Evolutionary conservation across 2,888 invertebrate genomes (phyloP).

Genomic region (Diachrysia chrysitis): DNA sequence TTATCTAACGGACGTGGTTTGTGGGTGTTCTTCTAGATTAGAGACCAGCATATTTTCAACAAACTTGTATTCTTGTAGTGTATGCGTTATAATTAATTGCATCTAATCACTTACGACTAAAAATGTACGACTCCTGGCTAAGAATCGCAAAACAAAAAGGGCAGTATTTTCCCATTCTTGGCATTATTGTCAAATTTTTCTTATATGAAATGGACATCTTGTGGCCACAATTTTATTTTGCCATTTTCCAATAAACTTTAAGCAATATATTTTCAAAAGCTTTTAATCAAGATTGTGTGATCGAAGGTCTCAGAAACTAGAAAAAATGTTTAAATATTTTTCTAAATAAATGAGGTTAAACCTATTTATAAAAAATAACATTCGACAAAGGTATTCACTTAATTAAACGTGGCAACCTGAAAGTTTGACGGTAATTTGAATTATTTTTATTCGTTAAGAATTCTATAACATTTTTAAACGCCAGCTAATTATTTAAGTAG

Average conservation of each 20-base stretch:
- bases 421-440: background rate
- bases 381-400: background rate
- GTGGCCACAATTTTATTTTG: background rate
- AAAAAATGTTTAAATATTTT: background rate
- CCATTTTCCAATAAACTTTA: background rate
- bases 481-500: background rate
- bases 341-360: background rate
- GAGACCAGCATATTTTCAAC: background rate
- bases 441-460: background rate
- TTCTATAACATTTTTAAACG: background rate
- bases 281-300: background rate
- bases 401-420: background rate
- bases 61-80: too few species aligned
- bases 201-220: background rate
- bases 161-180: too few species aligned
- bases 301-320: background rate
- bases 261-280: background rate
- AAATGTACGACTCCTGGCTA: too few species aligned
- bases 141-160: too few species aligned
- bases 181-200: too few species aligned
- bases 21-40: background rate
- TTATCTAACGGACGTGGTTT: background rate
- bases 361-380: conserved; percentile 3
- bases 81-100: too few species aligned
- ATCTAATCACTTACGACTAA: too few species aligned